Evolutionary conservation across 2,888 invertebrate species (phyloP).

Genomic region (Sarcophaga variegata): DNA sequence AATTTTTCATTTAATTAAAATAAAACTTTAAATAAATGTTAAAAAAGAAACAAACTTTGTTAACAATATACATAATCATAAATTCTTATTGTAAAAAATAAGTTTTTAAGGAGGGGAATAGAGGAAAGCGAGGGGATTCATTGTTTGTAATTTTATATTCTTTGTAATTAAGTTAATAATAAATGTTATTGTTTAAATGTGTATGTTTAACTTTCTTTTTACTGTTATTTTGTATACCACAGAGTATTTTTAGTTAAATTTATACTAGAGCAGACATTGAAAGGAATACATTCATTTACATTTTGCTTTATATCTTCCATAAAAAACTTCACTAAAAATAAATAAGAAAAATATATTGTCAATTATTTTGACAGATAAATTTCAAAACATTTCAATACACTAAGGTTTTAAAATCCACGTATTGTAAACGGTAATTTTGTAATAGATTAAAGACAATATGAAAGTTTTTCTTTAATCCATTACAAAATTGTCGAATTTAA

Average conservation of each 20-base stretch:
- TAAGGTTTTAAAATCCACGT: not conserved
- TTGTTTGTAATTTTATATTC: not conserved
- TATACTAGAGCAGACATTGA: constrained; percentile 56
- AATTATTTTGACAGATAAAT: not conserved
- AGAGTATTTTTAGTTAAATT: constrained; percentile 33
- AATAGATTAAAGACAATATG: too few species aligned
- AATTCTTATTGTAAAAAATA: constrained; percentile 31
- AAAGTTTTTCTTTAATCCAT: too few species aligned
- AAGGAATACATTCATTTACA: constrained; percentile 52
- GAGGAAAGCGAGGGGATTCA: not conserved
- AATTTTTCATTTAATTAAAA: constrained; percentile 40
- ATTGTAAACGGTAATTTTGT: not conserved
- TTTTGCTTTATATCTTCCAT: constrained; percentile 4
- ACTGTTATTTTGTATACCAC: too few species aligned
- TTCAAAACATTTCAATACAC: not conserved
- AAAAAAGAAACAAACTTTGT: constrained; percentile 26
- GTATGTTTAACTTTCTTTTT: constrained; percentile 30
- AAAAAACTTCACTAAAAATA: constrained; percentile 52
- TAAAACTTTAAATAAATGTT: constrained; percentile 25
- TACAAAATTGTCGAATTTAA: too few species aligned
- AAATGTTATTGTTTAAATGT: constrained; percentile 16
- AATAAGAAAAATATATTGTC: constrained; percentile 31
- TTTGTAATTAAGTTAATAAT: constrained; percentile 6
- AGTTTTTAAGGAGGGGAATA: not conserved
- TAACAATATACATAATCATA: constrained; percentile 17